Evolutionary conservation across 2,888 invertebrate genomes (phyloP).

Genomic region (Acanthosepion pharaonis): DNA sequence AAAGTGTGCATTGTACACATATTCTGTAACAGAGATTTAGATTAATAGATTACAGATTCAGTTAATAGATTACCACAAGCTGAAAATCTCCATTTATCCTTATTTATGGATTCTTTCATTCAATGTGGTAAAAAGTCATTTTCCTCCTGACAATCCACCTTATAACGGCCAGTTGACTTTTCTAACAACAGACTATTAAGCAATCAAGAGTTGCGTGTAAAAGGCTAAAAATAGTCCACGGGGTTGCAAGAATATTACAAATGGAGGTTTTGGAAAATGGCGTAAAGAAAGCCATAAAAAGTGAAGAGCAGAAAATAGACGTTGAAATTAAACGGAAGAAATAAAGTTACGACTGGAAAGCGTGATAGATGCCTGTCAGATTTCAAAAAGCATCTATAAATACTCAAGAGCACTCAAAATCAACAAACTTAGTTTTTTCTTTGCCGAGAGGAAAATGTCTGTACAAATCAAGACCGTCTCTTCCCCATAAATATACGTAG

Average conservation of each 20-base stretch:
- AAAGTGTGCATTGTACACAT: no score
- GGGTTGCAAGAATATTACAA: not conserved
- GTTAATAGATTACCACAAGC: no score
- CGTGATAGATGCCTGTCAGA: not conserved
- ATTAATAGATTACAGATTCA: no score
- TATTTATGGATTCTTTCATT: no score
- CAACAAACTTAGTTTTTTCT: not conserved
- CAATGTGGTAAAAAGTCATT: no score
- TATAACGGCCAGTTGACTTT: no score
- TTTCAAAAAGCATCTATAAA: not conserved
- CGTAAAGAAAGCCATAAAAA: not conserved
- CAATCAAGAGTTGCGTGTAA: no score
- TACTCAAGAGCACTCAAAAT: not conserved
- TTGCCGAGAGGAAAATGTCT: not conserved
- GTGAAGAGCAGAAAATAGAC: not conserved
- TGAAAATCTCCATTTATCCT: no score
- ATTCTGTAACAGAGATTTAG: no score
- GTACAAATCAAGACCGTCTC: not conserved
- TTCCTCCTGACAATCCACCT: no score
- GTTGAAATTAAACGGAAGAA: not conserved
- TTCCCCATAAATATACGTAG: not conserved
- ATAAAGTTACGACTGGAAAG: not conserved
- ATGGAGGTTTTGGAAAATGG: not conserved
- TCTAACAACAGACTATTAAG: no score
- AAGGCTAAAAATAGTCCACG: not conserved